phyloP scores from a whole-genome alignment of 2,888 invertebrate genomes.

The Brenthis ino region DNA sequence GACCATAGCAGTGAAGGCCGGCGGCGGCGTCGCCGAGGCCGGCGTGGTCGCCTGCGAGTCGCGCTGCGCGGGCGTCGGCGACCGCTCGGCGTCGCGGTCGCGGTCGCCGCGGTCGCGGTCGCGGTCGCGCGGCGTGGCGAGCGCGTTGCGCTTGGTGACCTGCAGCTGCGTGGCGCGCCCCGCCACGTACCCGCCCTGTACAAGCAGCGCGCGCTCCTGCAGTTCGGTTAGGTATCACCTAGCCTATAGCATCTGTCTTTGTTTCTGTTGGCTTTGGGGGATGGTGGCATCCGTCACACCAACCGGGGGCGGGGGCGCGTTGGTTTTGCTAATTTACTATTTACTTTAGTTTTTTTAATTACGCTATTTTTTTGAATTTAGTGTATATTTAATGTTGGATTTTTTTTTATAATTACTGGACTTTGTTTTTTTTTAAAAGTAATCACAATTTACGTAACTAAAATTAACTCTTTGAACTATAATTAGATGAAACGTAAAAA shows the following conservation, averaged over 20 bases:
- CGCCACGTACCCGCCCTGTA: slow-evolving; percentile 85
- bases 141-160: slow-evolving; percentile 89
- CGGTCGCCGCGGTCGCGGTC: slow-evolving; percentile 42
- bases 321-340: too few species aligned
- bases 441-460: not conserved
- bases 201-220: slow-evolving; percentile 86
- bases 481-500: too few species aligned
- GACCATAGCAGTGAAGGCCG: slow-evolving; percentile 62
- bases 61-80: slow-evolving; percentile 46
- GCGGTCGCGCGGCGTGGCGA: slow-evolving; percentile 82
- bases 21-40: slow-evolving; percentile 58
- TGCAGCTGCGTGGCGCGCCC: slow-evolving; percentile 85
- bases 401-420: too few species aligned
- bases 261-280: slow-evolving; percentile 58
- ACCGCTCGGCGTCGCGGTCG: slow-evolving; percentile 83
- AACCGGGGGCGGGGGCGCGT: slow-evolving; percentile 4
- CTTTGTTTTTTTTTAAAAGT: too few species aligned
- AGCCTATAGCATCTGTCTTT: slow-evolving; percentile 73
- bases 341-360: too few species aligned
- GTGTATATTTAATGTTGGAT: too few species aligned
- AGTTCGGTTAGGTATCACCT: slow-evolving; percentile 78
- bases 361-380: too few species aligned
- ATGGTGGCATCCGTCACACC: not conserved
- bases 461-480: not conserved
- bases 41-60: slow-evolving; percentile 59